Conservation (phyloP, 2,113 vertebrate genomes). For the Eublepharis macularius region DNA sequence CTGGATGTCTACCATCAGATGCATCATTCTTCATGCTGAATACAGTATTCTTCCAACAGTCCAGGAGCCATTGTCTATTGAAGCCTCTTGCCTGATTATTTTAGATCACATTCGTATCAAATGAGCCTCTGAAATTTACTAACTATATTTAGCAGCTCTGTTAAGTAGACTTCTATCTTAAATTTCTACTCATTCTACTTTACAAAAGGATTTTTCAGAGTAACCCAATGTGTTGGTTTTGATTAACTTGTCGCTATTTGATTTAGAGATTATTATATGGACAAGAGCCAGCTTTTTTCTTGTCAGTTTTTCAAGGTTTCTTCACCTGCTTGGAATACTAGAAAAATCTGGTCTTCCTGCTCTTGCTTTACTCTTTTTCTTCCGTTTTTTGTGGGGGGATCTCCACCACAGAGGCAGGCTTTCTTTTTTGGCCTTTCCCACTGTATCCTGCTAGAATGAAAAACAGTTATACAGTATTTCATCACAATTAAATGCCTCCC, state of each 20-base stretch:
- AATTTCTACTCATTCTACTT: conserved; percentile 5
- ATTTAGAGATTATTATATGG: conserved; percentile 26
- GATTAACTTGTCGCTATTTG: neutral
- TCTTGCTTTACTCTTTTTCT: conserved; percentile 77
- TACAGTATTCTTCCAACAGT: neutral
- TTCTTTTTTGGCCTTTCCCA: conserved; percentile 69
- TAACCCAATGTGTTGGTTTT: neutral
- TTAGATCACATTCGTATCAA: neutral
- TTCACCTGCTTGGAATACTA: conserved; percentile 69
- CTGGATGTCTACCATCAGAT: conserved; percentile 9
- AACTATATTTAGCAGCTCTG: neutral
- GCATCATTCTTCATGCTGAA: neutral
- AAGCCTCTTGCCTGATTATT: neutral
- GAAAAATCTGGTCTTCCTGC: conserved; percentile 72
- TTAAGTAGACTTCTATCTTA: neutral
- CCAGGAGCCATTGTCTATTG: conserved; percentile 3
- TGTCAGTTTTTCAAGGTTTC: conserved; percentile 14
- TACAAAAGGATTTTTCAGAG: conserved; percentile 5
- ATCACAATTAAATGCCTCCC: conserved; percentile 73
- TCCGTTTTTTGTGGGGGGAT: conserved; percentile 70
- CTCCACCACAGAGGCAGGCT: conserved; percentile 73
- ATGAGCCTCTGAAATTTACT: neutral
- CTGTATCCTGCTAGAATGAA: conserved; percentile 67
- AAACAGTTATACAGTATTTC: conserved; percentile 68
- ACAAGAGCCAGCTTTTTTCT: neutral